Evolutionary conservation across 2,888 invertebrate genomes (phyloP).

Genomic region (Linnaemya tessellans): DNA sequence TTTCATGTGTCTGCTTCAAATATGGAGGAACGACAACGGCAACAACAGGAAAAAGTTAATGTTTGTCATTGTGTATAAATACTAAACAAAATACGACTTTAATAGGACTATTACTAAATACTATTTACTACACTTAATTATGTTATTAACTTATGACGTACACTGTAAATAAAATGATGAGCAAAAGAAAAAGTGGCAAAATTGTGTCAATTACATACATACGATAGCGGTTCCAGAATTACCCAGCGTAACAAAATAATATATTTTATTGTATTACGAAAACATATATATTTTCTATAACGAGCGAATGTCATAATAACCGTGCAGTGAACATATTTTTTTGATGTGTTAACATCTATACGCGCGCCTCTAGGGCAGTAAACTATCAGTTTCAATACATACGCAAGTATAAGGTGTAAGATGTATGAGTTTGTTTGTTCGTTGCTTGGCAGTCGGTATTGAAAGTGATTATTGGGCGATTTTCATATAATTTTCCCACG

Average conservation of each 20-base stretch:
- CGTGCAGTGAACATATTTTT: no score
- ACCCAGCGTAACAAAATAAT: not conserved
- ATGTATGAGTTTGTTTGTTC: no score
- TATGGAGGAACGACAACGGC: not conserved
- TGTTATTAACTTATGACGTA: slow-evolving; percentile 49
- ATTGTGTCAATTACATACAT: slow-evolving; percentile 58
- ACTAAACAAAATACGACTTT: slow-evolving; percentile 28
- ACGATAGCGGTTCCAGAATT: slow-evolving; percentile 15
- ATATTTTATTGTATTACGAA: no score
- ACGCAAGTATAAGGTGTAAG: no score
- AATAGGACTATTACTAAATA: slow-evolving; percentile 41
- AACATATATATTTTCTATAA: no score
- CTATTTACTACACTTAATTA: slow-evolving; percentile 38
- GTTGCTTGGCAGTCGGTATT: no score
- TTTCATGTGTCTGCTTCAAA: not conserved
- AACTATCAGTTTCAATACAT: no score
- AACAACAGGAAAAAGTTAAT: slow-evolving; percentile 29
- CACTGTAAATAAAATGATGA: slow-evolving; percentile 54
- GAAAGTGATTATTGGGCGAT: no score
- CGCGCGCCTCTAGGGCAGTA: no score
- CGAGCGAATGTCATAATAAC: no score
- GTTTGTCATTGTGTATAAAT: slow-evolving; percentile 46
- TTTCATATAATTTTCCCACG: no score
- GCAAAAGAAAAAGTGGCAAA: slow-evolving; percentile 24
- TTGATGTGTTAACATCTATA: no score